These are phyloP conservation scores for Cephus pulcher DNA, from an alignment of 2,888 invertebrate genomes.

Conservation along the genomic window DNA sequence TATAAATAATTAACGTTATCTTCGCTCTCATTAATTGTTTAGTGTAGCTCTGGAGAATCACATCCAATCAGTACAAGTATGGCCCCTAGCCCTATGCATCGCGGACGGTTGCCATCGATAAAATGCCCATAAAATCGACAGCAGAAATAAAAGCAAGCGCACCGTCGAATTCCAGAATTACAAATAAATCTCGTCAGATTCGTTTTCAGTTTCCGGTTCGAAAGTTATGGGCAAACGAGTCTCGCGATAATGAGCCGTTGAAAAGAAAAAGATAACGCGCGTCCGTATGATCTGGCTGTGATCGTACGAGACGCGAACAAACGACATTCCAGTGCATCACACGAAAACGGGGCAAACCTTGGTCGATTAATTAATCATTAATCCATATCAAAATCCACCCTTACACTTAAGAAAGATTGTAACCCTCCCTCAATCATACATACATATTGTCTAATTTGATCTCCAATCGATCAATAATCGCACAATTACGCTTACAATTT, in stretches of 20 bases:
- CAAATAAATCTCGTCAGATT: not conserved
- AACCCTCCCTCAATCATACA: not conserved
- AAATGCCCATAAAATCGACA: not conserved
- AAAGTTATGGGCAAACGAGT: not conserved
- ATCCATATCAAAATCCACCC: not conserved
- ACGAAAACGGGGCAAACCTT: not conserved
- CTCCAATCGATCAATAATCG: not conserved
- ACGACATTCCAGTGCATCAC: not conserved
- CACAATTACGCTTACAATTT: conserved; percentile 1
- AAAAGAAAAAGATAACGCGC: not conserved
- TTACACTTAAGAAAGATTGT: not conserved
- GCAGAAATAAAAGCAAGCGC: not conserved
- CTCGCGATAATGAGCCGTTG: not conserved
- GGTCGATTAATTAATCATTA: not conserved
- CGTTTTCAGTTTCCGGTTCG: not conserved
- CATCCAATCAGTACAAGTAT: not conserved
- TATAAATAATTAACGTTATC: not conserved
- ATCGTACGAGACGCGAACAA: not conserved
- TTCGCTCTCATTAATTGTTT: not conserved
- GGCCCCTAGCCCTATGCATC: not conserved
- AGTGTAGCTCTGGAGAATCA: not conserved
- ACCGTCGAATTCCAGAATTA: not conserved
- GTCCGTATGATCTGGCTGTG: not conserved
- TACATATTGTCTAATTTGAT: not conserved
- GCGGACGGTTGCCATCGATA: not conserved